Base-by-base conservation (phyloP, 2,113 vertebrate species). In the Microcebus tavaratra region DNA sequence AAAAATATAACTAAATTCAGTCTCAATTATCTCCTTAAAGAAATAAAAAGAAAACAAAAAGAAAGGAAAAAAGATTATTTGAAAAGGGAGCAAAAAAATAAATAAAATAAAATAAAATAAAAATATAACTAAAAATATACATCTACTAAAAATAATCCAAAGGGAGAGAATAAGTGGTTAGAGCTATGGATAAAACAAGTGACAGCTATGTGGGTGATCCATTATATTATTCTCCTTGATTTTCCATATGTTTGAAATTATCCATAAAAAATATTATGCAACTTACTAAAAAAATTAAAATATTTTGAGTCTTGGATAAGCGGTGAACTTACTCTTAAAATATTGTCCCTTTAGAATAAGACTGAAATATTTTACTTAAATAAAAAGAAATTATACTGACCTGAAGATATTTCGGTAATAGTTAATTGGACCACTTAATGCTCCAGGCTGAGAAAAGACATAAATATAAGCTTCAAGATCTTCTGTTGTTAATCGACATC, bases 361-460 rank as follows among this genome's bases (percentile, higher is more conserved):
- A 93, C 53, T 80, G 42, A 42, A 89, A 86, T 82, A 59, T 94
- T 94, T 95, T 95, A 59, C 59, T 93, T 97, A 70, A 27, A 29
- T 45, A 86, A 42, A 82, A 59, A 96, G 78, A 48, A 65, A 90
- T 94, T 90, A 42, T 25, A 98, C 98, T 98, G 84, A 99, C 99
- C 99, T 99, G 99, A 99, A 99, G 93, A 99, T 99, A 97, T 99
- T 99, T 98, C 99, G 99, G 98, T 99, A 99, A 94, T 99, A 99
- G 98, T 99, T 99, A 96, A 99, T 99, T 68, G 99, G 99, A 88
- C 99, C 99, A 5, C 98, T 99, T 96, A 99, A 98, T 65, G 99
- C 99, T 97, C 99, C 99, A 0, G 99, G 99, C 98, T 99, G 99
- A 67, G 99, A 99, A 92, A 99, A 99, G 61, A 99, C 98, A 61